Evolutionary conservation across 1,140 invertebrate genomes (phyloP).

Genomic region (Macrobrachium rosenbergii): DNA sequence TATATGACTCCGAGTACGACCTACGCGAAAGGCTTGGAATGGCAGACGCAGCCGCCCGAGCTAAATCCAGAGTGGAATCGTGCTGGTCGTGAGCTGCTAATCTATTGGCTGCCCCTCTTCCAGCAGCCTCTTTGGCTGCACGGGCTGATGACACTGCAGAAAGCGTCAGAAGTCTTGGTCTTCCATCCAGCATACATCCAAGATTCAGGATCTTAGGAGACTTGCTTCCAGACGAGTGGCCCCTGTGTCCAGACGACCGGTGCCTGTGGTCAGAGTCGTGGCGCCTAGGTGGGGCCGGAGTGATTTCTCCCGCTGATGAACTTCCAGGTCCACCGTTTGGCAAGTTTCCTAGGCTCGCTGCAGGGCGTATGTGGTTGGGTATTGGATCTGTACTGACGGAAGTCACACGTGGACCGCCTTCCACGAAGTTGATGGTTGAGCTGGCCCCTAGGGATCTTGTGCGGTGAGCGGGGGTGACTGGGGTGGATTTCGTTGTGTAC

Average conservation of each 20-base stretch:
- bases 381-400: constrained; percentile 5
- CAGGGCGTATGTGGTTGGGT: background rate
- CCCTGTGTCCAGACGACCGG: background rate
- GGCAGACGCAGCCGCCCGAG: constrained; percentile 30
- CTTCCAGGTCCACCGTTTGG: constrained; percentile 43
- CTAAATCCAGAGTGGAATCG: constrained; percentile 43
- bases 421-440: constrained; percentile 9
- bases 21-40: constrained; percentile 2
- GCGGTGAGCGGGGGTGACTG: background rate
- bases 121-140: constrained; percentile 18
- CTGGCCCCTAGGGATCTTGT: background rate
- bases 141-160: constrained; percentile 24
- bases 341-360: constrained; percentile 21
- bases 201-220: constrained; percentile 23
- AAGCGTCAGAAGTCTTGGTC: constrained; percentile 20
- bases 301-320: constrained; percentile 8
- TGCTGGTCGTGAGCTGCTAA: constrained; percentile 39
- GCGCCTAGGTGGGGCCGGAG: constrained; percentile 35
- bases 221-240: background rate
- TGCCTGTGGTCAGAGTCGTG: constrained; percentile 6
- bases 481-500: background rate
- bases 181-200: constrained; percentile 16
- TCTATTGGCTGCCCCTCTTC: constrained; percentile 38
- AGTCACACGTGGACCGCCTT: constrained; percentile 27
- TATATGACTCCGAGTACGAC: too few species aligned